Conservation (phyloP, 2,888 invertebrate genomes). For the Hydrotaea cyrtoneurina region DNA sequence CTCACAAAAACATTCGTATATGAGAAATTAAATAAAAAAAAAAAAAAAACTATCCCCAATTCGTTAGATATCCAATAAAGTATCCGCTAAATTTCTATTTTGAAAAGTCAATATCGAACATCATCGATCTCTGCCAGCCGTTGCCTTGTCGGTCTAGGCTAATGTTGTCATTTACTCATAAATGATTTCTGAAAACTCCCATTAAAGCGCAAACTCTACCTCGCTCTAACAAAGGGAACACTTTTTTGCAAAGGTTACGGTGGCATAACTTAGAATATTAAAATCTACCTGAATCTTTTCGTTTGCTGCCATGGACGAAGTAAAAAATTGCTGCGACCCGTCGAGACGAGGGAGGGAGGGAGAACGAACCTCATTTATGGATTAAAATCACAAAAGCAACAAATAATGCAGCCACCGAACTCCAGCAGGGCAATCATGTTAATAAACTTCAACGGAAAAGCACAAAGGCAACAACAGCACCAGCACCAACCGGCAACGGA, state of each 20-base stretch:
- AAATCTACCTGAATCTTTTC: slow-evolving; percentile 54
- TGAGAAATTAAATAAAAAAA: no score
- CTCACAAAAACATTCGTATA: no score
- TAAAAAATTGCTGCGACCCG: background rate
- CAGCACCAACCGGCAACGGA: slow-evolving; percentile 45
- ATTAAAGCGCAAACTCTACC: background rate
- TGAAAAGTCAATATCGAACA: no score
- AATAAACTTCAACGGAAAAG: slow-evolving; percentile 57
- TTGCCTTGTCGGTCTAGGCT: background rate
- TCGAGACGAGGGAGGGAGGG: background rate
- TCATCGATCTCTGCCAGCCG: no score
- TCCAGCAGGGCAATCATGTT: slow-evolving; percentile 61
- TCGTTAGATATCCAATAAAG: no score
- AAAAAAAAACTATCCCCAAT: no score
- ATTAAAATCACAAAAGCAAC: slow-evolving; percentile 56
- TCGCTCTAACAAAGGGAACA: background rate
- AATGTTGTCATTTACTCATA: background rate
- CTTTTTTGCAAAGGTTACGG: slow-evolving; percentile 22
- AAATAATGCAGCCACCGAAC: slow-evolving; percentile 56
- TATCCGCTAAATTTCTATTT: no score
- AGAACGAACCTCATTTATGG: slow-evolving; percentile 56
- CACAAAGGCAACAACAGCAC: slow-evolving; percentile 59
- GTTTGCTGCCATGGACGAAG: background rate
- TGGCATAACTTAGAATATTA: slow-evolving; percentile 51
- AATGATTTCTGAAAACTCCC: background rate